Evolutionary conservation across 2,888 invertebrate genomes (phyloP).

Genomic region (Mycalesis mineus): DNA sequence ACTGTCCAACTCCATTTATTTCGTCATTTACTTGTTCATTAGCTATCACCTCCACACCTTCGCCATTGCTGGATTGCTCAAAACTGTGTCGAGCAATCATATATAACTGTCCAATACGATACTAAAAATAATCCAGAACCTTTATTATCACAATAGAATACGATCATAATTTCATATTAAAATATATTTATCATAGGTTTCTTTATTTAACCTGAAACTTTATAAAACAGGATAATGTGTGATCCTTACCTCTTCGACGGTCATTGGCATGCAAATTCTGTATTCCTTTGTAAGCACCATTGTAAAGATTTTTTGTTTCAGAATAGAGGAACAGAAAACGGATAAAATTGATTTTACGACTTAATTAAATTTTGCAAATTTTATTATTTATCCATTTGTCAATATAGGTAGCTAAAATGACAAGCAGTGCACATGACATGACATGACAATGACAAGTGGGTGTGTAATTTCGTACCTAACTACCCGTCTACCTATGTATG

Average conservation of each 20-base stretch:
- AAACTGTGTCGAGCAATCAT: conserved; percentile 97
- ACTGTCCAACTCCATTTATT: conserved; percentile 89
- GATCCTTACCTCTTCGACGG: conserved; percentile 89
- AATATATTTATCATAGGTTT: not conserved
- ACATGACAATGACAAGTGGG: too few species aligned
- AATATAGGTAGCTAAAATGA: too few species aligned
- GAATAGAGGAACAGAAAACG: not conserved
- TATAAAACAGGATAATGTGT: not conserved
- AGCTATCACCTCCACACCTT: conserved; percentile 93
- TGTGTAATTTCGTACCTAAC: too few species aligned
- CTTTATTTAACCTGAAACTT: too few species aligned
- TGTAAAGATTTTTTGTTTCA: conserved; percentile 24
- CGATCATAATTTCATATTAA: not conserved
- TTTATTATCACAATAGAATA: too few species aligned
- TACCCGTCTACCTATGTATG: too few species aligned
- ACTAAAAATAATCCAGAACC: conserved; percentile 85
- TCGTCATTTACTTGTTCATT: conserved; percentile 89
- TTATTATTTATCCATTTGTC: too few species aligned
- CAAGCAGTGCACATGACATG: too few species aligned
- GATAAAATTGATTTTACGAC: too few species aligned
- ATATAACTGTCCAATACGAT: conserved; percentile 93
- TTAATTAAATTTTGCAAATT: not conserved
- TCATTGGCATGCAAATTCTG: conserved; percentile 94
- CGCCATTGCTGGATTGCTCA: conserved; percentile 92
- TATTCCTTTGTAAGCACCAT: conserved; percentile 95